A percentile compares a stretch with the other conserved stretches of the same genome.
phyloP scores from a whole-genome alignment of 1,140 invertebrate genomes.

The Drosophila bifasciata region DNA sequence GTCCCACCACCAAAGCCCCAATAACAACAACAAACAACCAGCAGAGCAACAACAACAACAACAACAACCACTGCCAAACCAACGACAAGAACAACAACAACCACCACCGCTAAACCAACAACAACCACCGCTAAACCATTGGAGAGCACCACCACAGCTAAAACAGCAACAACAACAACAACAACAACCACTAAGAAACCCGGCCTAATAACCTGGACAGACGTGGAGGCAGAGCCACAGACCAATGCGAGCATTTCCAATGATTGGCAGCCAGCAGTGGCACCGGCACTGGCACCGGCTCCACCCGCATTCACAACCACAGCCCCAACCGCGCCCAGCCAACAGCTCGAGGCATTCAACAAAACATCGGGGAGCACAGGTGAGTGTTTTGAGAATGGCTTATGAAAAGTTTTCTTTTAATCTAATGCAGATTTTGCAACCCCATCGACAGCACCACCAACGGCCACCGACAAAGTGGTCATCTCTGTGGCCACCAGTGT shows the following conservation, averaged over 20 bases:
- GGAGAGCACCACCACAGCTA: conserved; percentile 21
- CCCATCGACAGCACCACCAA: conserved; percentile 48
- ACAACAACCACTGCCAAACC: conserved; percentile 39
- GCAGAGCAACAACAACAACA: conserved; percentile 29
- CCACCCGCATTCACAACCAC: conserved; percentile 60
- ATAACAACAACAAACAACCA: conserved; percentile 39
- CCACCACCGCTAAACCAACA: conserved; percentile 21
- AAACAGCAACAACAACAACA: conserved; percentile 8
- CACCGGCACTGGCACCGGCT: conserved; percentile 18
- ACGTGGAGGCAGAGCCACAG: conserved; percentile 68
- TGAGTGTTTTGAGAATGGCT: conserved; percentile 18
- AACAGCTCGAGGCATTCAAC: conserved; percentile 41
- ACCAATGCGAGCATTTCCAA: conserved; percentile 69
- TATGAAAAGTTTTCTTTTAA: neutral
- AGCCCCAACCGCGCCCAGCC: conserved; percentile 27
- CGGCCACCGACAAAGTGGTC: conserved; percentile 72
- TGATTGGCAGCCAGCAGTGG: conserved; percentile 67
- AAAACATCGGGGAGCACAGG: conserved; percentile 45
- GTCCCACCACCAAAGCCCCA: conserved; percentile 44
- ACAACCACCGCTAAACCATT: conserved; percentile 23
- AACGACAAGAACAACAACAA: conserved; percentile 21
- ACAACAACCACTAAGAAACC: conserved; percentile 64
- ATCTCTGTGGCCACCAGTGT: conserved; percentile 78
- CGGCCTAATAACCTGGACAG: conserved; percentile 85
- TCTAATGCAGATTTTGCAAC: conserved; percentile 8